These are phyloP conservation scores for Oligia strigilis DNA, from an alignment of 2,888 invertebrate genomes.

Conservation along the genomic window DNA sequence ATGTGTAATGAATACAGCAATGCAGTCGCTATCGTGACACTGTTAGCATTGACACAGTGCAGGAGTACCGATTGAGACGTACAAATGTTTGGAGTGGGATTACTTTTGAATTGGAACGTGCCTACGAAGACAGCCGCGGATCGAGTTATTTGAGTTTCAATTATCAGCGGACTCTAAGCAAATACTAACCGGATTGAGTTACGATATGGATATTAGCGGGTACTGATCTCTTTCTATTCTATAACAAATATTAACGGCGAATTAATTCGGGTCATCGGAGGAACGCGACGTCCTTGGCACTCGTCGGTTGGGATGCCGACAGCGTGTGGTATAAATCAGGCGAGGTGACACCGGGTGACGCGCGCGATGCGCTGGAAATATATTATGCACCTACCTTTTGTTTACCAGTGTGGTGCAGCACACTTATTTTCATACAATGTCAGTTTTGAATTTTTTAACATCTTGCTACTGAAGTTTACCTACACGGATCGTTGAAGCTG, in stretches of 20 bases:
- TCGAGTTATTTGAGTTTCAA: slow-evolving; percentile 88
- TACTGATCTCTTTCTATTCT: slow-evolving; percentile 62
- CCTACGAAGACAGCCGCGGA: slow-evolving; percentile 86
- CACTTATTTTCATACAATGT: background rate
- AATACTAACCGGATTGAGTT: slow-evolving; percentile 83
- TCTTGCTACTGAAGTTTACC: background rate
- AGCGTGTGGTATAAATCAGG: slow-evolving; percentile 41
- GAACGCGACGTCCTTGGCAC: slow-evolving; percentile 1
- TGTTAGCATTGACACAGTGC: slow-evolving; percentile 67
- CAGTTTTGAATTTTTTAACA: background rate
- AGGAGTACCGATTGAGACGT: slow-evolving; percentile 83
- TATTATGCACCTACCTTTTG: slow-evolving; percentile 20
- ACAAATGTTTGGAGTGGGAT: slow-evolving; percentile 89
- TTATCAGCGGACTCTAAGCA: slow-evolving; percentile 84
- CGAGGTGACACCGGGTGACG: slow-evolving; percentile 29
- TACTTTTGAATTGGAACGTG: slow-evolving; percentile 90
- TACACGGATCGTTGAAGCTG: background rate
- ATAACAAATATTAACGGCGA: slow-evolving; percentile 63
- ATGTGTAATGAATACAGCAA: slow-evolving; percentile 40
- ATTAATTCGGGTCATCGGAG: slow-evolving; percentile 51
- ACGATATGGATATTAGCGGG: slow-evolving; percentile 85
- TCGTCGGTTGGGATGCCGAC: slow-evolving; percentile 15
- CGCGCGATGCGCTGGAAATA: slow-evolving; percentile 23
- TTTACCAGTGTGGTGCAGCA: background rate
- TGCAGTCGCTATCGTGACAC: slow-evolving; percentile 32